Evolutionary conservation across 2,113 vertebrate genomes (phyloP), one percentile per base, ranked within the genome.

Genomic region (Hassar affinis): DNA sequence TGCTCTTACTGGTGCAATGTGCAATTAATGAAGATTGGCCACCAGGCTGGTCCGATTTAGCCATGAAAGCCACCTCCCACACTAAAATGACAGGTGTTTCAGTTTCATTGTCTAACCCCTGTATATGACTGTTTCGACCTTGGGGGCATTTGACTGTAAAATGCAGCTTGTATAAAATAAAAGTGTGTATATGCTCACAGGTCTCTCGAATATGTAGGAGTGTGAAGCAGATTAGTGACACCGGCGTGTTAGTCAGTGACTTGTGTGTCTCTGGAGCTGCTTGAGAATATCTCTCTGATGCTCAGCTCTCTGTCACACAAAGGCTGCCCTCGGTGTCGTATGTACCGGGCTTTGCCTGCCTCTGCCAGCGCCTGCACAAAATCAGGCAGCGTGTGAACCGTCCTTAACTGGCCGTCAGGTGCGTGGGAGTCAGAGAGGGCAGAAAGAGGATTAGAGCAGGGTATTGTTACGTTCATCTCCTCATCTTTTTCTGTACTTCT

Each of bases 301-400:
- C 89, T 91, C 27, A 95, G 87, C 64, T 93, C 85, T 74, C 79
- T 89, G 88, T 92, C 93, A 4, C 88, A 89, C 72, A 87, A 85
- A 0, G 90, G 89, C 20, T 83, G 89, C 2, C 83, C 85, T n/a
- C 91, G 88, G 64, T 94, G 91, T 11, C 91, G 87, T 80, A 95
- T 90, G 87, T 94, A 94, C 57, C 91, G 91, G 18, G 93, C 92
- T 3, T 93, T 91, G 62, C 85, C 88, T 30, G 87, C 94, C 84
- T 92, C 92, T 0, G 78, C 81, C 68, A 93, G 89, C 51, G 93
- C 75, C 52, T 93, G 90, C 4, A 72, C 74, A 80, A 92, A 93
- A 59, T 89, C 87, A 38, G 90, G 87, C 54, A 91, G 87, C 7
- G 84, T 81, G 69, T 90, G 68, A 14, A 90, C 77, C 1, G 86